Evolutionary conservation across 2,888 invertebrate genomes (phyloP).

Genomic region (Calameuta pallipes): DNA sequence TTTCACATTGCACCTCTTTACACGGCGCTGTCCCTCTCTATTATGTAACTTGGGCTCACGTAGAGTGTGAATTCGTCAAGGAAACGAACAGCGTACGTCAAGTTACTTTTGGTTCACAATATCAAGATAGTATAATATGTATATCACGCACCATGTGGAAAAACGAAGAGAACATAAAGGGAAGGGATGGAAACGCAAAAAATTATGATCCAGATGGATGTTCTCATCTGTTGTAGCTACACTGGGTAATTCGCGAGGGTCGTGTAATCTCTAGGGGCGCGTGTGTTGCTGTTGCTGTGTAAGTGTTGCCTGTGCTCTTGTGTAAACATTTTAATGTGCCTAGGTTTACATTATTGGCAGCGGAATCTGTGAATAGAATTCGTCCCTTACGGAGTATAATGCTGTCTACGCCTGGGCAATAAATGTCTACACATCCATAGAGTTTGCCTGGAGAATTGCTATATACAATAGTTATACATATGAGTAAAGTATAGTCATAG

Average conservation of each 20-base stretch:
- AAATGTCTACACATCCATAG: conserved; percentile 32
- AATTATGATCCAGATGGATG: neutral
- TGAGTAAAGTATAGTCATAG: neutral
- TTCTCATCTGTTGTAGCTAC: neutral
- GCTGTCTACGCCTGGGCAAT: conserved; percentile 44
- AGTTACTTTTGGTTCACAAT: neutral
- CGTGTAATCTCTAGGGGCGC: neutral
- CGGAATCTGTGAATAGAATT: conserved; percentile 1
- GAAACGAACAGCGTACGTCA: neutral
- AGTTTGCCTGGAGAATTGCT: neutral
- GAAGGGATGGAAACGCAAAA: neutral
- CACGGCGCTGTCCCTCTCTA: neutral
- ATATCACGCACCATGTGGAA: neutral
- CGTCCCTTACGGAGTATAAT: neutral
- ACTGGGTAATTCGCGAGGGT: neutral
- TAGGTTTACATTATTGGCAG: neutral
- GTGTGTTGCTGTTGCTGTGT: neutral
- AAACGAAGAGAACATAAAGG: neutral
- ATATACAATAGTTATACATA: neutral
- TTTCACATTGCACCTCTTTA: neutral
- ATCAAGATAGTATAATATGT: neutral
- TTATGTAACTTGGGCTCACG: neutral
- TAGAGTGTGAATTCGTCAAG: neutral
- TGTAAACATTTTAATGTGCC: neutral
- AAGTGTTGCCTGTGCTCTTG: neutral